Conservation (phyloP, 2,113 vertebrate species). For the Bagarius yarrelli region DNA sequence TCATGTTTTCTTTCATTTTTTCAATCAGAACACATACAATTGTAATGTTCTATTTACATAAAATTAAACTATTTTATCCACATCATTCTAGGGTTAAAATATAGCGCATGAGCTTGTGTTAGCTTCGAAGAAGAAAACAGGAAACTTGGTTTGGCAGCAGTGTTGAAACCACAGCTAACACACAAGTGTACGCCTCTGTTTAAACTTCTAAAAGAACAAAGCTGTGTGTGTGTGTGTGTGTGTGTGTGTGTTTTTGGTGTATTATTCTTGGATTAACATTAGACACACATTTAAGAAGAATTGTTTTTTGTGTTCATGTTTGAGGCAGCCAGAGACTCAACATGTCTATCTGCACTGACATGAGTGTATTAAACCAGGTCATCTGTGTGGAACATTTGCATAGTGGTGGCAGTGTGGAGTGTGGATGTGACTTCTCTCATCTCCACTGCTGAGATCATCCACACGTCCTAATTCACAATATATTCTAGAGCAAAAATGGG, state of each 20-base stretch:
- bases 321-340: not conserved
- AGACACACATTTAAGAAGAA: not conserved
- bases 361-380: conserved; percentile 13
- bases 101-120: not conserved
- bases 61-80: not conserved
- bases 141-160: conserved; percentile 12
- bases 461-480: not conserved
- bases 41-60: not conserved
- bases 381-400: conserved; percentile 18
- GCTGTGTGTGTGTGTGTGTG: not conserved
- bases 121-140: conserved; percentile 3
- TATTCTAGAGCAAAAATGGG: not conserved
- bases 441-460: not conserved
- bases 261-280: not conserved
- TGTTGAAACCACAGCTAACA: conserved; percentile 34
- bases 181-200: not conserved
- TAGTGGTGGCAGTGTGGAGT: conserved; percentile 10
- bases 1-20: not conserved
- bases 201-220: not conserved
- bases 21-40: not conserved
- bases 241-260: not conserved
- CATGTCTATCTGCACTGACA: not conserved
- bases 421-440: conserved; percentile 35
- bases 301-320: not conserved
- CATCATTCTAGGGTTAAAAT: not conserved